These are phyloP conservation scores for Bovichtus diacanthus DNA, from an alignment of 2,797 vertebrate genomes.

Conservation along the genomic window DNA sequence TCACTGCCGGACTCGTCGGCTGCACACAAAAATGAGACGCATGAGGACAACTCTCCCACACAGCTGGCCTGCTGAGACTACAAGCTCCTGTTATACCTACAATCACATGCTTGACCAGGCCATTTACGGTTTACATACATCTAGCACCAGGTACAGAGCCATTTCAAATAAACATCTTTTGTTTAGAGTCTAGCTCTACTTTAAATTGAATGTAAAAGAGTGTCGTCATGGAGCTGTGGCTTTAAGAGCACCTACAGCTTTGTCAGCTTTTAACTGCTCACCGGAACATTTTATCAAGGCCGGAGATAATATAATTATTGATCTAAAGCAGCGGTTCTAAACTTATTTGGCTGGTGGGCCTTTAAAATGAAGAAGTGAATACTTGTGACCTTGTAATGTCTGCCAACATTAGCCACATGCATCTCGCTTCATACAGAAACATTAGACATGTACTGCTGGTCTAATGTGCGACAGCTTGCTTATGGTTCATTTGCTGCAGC, in stretches of 20 bases:
- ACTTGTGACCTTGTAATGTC: too few species aligned
- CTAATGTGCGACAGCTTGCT: background rate
- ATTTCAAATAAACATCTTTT: background rate
- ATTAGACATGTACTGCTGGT: background rate
- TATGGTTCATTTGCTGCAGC: background rate
- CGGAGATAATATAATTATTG: background rate
- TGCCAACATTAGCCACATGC: background rate
- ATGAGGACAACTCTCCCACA: background rate
- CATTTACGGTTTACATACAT: background rate
- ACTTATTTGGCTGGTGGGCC: background rate
- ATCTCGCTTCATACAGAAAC: background rate
- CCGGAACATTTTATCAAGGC: background rate
- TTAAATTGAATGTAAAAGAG: background rate
- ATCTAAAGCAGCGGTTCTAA: background rate
- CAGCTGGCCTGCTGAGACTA: too few species aligned
- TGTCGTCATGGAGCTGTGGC: background rate
- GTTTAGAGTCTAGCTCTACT: background rate
- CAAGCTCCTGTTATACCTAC: background rate
- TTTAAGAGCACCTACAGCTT: background rate
- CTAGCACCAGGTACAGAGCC: background rate
- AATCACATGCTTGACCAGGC: background rate
- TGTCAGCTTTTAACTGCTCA: background rate
- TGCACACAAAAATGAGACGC: constrained; percentile 10
- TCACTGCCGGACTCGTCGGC: constrained; percentile 91
- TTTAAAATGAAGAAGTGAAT: background rate